phyloP scores from a whole-genome alignment of 2,113 vertebrate genomes.

The Nothocercus nigrocapillus region DNA sequence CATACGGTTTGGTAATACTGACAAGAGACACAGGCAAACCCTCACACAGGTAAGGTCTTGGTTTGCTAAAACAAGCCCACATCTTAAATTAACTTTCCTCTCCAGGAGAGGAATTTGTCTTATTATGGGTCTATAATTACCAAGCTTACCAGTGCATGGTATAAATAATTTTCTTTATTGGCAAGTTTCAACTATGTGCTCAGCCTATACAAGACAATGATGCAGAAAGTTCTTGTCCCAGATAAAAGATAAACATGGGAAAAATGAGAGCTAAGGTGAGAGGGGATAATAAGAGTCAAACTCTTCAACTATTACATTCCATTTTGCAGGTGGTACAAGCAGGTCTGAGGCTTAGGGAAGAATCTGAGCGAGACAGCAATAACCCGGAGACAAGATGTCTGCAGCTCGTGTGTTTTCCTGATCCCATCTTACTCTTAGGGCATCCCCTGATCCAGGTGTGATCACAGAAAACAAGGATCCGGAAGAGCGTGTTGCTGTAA shows the following conservation, averaged over 20 bases:
- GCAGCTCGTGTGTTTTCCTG: not conserved
- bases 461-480: not conserved
- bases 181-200: slow-evolving; percentile 66
- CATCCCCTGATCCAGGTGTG: not conserved
- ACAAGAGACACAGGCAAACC: not conserved
- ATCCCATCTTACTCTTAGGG: not conserved
- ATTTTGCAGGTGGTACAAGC: slow-evolving; percentile 25
- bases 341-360: slow-evolving; percentile 26
- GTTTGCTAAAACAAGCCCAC: slow-evolving; percentile 16
- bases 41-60: slow-evolving; percentile 9
- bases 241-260: slow-evolving; percentile 1
- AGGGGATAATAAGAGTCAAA: not conserved
- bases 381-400: slow-evolving; percentile 20
- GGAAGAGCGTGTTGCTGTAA: not conserved
- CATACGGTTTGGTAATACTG: not conserved
- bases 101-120: not conserved
- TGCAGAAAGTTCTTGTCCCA: slow-evolving; percentile 50
- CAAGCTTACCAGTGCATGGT: slow-evolving; percentile 53
- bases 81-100: not conserved
- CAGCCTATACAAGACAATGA: slow-evolving; percentile 58
- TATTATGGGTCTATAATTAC: slow-evolving; percentile 46
- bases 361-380: not conserved
- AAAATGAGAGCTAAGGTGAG: slow-evolving; percentile 9
- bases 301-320: slow-evolving; percentile 55
- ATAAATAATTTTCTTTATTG: slow-evolving; percentile 67